phyloP scores from a whole-genome alignment of 2,888 invertebrate species.

The Metallyticus violacea region DNA sequence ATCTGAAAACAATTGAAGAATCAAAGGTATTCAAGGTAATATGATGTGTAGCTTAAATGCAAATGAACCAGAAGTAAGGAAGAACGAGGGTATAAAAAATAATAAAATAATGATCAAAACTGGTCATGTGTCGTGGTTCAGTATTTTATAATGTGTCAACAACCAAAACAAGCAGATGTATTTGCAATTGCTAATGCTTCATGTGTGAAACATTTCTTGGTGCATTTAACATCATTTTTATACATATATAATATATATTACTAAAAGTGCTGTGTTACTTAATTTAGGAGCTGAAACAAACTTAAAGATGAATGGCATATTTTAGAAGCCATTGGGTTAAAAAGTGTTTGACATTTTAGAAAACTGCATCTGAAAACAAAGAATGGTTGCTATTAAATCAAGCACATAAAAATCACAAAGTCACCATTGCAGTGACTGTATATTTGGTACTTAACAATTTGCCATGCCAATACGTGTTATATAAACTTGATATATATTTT shows the following conservation, averaged over 20 bases:
- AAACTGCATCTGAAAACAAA: neutral
- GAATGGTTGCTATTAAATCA: neutral
- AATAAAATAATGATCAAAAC: no score
- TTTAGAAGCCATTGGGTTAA: neutral
- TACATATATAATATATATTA: neutral
- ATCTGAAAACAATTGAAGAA: no score
- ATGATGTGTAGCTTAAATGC: neutral
- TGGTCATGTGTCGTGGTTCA: neutral
- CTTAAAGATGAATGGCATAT: slow-evolving; percentile 10
- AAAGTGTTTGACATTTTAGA: neutral
- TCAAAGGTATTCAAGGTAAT: neutral
- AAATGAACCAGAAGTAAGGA: neutral
- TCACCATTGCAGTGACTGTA: neutral
- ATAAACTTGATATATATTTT: neutral
- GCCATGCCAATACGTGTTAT: slow-evolving; percentile 4
- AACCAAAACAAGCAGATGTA: neutral
- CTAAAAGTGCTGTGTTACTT: slow-evolving; percentile 7
- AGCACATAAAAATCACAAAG: neutral
- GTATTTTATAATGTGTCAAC: no score
- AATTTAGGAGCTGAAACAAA: neutral
- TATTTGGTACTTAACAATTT: slow-evolving; percentile 8
- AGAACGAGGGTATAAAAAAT: no score
- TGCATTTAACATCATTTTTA: slow-evolving; percentile 9
- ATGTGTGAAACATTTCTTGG: neutral
- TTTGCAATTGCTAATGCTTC: neutral